Evolutionary conservation across 1,140 invertebrate genomes (phyloP).

Genomic region (Papilio machaon): DNA sequence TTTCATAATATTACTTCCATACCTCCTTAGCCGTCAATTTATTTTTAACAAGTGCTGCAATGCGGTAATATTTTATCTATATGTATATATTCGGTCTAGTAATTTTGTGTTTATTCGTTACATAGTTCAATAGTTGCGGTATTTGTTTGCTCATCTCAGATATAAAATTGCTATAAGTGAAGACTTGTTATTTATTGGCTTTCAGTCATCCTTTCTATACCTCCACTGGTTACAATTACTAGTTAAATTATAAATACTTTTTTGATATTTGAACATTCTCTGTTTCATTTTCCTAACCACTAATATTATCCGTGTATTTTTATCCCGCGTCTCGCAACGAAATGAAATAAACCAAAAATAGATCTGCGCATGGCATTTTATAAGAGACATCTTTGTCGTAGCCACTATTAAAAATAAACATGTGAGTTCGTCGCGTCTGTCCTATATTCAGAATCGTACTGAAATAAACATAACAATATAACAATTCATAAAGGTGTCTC

Average conservation of each 20-base stretch:
- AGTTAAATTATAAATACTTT: too few relatives aligned
- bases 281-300: neutral
- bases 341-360: conserved; percentile 24
- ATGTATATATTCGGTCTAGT: too few relatives aligned
- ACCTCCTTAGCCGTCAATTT: conserved; percentile 36
- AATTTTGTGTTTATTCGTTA: too few relatives aligned
- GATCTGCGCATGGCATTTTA: conserved; percentile 9
- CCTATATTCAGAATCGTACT: conserved; percentile 12
- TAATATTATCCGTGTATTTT: neutral
- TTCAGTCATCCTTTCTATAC: too few relatives aligned
- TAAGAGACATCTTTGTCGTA: conserved; percentile 11
- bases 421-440: neutral
- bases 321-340: neutral
- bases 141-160: too few relatives aligned
- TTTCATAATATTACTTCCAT: conserved; percentile 47
- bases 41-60: conserved; percentile 40
- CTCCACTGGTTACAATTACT: too few relatives aligned
- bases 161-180: too few relatives aligned
- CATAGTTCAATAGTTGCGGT: too few relatives aligned
- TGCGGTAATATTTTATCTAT: conserved; percentile 21
- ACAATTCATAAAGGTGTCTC: neutral
- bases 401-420: conserved; percentile 24
- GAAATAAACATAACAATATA: conserved; percentile 20
- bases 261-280: neutral
- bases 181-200: too few relatives aligned